phyloP scores from a whole-genome alignment of 2,888 invertebrate genomes.

The Ethmia dodecea region DNA sequence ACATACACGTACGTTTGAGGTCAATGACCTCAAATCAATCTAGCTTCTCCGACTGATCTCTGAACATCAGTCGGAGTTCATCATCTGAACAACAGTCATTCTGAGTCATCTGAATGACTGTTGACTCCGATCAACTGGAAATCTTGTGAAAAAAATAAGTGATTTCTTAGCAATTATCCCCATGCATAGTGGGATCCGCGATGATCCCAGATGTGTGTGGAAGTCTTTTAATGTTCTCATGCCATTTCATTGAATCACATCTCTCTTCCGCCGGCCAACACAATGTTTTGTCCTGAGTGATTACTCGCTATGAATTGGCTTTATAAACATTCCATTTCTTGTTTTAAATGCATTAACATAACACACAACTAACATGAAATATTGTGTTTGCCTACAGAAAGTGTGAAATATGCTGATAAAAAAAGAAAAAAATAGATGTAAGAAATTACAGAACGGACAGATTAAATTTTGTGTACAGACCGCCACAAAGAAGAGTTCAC shows the following conservation, averaged over 20 bases:
- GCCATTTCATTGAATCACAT: conserved; percentile 37
- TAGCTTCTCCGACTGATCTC: too few relatives aligned
- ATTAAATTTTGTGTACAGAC: conserved; percentile 64
- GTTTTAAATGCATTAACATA: too few relatives aligned
- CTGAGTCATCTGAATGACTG: too few relatives aligned
- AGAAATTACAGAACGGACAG: conserved; percentile 46
- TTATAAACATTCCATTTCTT: conserved; percentile 34
- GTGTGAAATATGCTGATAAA: conserved; percentile 42
- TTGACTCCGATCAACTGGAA: too few relatives aligned
- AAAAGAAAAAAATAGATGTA: conserved; percentile 45
- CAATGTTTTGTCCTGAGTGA: conserved; percentile 32
- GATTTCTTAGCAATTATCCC: too few relatives aligned
- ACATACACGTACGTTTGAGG: too few relatives aligned
- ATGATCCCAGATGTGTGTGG: too few relatives aligned
- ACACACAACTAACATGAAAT: conserved; percentile 27
- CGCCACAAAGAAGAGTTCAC: conserved; percentile 39
- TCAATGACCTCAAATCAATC: too few relatives aligned
- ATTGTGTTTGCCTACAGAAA: conserved; percentile 64
- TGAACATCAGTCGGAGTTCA: too few relatives aligned
- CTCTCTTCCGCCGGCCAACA: conserved; percentile 35
- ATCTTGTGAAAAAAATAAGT: too few relatives aligned
- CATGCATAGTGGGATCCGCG: too few relatives aligned
- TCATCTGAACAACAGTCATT: too few relatives aligned
- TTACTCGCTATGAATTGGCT: conserved; percentile 39
- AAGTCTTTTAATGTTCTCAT: conserved; percentile 44